phyloP scores from a whole-genome alignment of 2,888 invertebrate species.

The Peribatodes rhomboidaria region DNA sequence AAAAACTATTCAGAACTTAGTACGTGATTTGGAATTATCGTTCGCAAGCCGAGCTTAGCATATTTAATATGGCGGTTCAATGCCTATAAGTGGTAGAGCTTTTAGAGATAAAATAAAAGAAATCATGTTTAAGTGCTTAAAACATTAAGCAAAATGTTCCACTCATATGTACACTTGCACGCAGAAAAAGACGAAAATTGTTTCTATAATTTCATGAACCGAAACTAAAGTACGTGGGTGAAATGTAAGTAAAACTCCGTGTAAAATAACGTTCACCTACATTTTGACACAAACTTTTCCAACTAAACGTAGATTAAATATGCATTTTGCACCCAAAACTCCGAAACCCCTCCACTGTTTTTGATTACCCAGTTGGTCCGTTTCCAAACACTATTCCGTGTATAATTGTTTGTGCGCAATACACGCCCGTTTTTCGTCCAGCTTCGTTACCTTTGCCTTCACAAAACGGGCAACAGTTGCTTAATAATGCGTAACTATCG shows the following conservation, averaged over 20 bases:
- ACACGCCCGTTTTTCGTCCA: constrained; percentile 55
- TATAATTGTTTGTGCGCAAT: constrained; percentile 56
- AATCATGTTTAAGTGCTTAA: background rate
- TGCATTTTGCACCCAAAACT: constrained; percentile 11
- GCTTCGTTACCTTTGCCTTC: constrained; percentile 56
- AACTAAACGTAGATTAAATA: constrained; percentile 5
- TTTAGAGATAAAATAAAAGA: constrained; percentile 6
- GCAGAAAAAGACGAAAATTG: background rate
- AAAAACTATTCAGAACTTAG: constrained; percentile 60
- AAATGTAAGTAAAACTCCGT: background rate
- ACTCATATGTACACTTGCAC: no score
- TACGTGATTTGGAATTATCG: constrained; percentile 64
- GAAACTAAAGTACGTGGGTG: background rate
- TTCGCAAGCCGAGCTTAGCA: constrained; percentile 41
- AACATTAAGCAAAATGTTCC: no score
- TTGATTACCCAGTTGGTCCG: constrained; percentile 40
- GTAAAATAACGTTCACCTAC: background rate
- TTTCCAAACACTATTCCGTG: constrained; percentile 40
- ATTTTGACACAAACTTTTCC: background rate
- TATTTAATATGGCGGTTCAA: constrained; percentile 44
- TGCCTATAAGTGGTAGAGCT: constrained; percentile 28
- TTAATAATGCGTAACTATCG: constrained; percentile 68
- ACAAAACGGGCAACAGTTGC: constrained; percentile 60
- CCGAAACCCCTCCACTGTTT: background rate
- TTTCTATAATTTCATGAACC: background rate